Evolutionary conservation across 1,140 invertebrate species (phyloP).

Genomic region (Scylla paramamosain): DNA sequence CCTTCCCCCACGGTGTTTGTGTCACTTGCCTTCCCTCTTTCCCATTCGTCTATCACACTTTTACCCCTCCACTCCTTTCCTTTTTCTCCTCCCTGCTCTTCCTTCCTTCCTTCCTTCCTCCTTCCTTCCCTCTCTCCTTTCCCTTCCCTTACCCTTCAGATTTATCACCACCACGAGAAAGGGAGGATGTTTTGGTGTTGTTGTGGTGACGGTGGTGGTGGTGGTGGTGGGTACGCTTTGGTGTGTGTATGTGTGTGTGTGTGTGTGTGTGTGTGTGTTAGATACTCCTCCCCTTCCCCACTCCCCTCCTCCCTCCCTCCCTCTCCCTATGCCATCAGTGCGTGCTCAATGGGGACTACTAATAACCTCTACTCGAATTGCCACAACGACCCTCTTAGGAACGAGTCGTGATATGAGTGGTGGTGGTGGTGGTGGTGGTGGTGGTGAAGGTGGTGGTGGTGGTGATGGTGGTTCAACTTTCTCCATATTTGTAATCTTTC

Average conservation of each 20-base stretch:
- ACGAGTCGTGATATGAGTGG: not conserved
- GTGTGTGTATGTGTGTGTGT: slow-evolving; percentile 37
- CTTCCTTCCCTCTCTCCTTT: too few relatives aligned
- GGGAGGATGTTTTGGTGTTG: not conserved
- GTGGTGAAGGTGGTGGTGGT: slow-evolving; percentile 4
- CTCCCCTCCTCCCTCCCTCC: not conserved
- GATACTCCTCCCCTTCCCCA: too few relatives aligned
- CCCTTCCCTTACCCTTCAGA: too few relatives aligned
- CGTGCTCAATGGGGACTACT: not conserved
- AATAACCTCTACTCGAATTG: not conserved
- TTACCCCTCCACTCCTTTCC: not conserved
- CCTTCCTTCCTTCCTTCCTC: too few relatives aligned
- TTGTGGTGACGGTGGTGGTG: not conserved
- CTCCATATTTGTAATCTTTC: not conserved
- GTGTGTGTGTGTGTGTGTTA: not conserved
- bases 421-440: not conserved
- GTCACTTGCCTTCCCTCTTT: not conserved
- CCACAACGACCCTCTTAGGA: not conserved
- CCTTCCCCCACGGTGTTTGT: not conserved
- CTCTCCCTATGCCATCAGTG: not conserved
- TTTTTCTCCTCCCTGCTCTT: too few relatives aligned
- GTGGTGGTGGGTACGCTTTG: not conserved
- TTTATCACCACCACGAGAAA: too few relatives aligned
- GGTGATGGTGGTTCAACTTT: too few relatives aligned
- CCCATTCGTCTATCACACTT: too few relatives aligned